phyloP scores from a whole-genome alignment of 2,888 invertebrate species.

The Cephus spinipes region DNA sequence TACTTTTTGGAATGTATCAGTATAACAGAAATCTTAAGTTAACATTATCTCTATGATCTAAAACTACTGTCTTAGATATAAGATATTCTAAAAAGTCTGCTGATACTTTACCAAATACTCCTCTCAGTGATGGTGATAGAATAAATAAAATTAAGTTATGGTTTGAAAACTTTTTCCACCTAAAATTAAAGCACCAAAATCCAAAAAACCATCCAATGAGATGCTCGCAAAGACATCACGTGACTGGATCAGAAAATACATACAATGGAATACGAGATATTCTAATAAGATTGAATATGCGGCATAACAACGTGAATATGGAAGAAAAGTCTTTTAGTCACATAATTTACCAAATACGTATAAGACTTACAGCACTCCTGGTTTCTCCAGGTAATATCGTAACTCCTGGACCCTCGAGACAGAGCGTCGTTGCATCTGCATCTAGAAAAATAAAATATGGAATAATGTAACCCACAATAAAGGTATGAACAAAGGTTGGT shows the following conservation, averaged over 20 bases:
- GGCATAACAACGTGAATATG: neutral
- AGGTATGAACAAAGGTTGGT: neutral
- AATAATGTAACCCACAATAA: neutral
- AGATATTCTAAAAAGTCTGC: neutral
- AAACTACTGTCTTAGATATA: neutral
- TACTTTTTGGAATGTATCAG: neutral
- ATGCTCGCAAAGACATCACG: neutral
- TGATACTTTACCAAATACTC: neutral
- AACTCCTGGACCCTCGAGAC: slow-evolving; percentile 28
- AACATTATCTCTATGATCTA: neutral
- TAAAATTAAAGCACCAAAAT: neutral
- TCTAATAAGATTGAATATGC: neutral
- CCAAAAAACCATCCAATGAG: neutral
- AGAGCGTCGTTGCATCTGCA: slow-evolving; percentile 36
- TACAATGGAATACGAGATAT: neutral
- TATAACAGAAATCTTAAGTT: neutral
- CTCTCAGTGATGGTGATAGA: neutral
- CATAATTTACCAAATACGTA: neutral
- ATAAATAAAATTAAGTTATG: neutral
- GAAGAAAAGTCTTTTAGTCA: neutral
- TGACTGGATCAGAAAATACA: neutral
- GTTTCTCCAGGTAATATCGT: slow-evolving; percentile 10
- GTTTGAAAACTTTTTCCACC: neutral
- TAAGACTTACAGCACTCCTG: neutral
- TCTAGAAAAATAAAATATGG: slow-evolving; percentile 28